Conservation (phyloP, 2,888 invertebrate species). For the Polyploca ridens region DNA sequence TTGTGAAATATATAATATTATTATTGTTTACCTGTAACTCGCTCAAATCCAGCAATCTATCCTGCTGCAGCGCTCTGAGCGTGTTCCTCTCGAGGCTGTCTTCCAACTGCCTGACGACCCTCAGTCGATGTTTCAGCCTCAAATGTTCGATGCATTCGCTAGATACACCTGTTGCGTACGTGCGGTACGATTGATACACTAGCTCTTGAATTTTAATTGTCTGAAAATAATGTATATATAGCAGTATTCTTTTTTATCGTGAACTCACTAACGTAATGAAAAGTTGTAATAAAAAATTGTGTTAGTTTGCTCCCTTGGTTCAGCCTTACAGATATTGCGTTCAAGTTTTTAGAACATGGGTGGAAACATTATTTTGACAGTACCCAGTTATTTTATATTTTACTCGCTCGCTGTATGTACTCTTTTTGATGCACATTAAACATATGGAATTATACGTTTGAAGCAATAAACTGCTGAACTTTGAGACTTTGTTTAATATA, state of each 20-base stretch:
- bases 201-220: slow-evolving; percentile 92
- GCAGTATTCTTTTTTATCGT: not conserved
- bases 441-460: too few species aligned
- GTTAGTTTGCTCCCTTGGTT: too few species aligned
- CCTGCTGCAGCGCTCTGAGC: slow-evolving; percentile 91
- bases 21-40: slow-evolving; percentile 83
- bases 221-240: slow-evolving; percentile 56
- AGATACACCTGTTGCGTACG: slow-evolving; percentile 90
- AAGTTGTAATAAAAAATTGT: too few species aligned
- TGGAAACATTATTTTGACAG: too few species aligned
- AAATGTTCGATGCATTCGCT: slow-evolving; percentile 95
- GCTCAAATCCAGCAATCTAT: slow-evolving; percentile 86
- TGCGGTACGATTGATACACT: slow-evolving; percentile 93
- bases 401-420: too few species aligned
- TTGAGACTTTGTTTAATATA: too few species aligned
- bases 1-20: too few species aligned
- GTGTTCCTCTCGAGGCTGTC: slow-evolving; percentile 95
- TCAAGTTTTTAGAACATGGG: too few species aligned
- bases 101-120: slow-evolving; percentile 96
- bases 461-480: too few species aligned
- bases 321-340: too few species aligned
- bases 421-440: too few species aligned
- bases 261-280: not conserved
- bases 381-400: too few species aligned
- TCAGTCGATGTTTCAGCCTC: slow-evolving; percentile 94